phyloP scores from a whole-genome alignment of 1,140 invertebrate genomes.

The Zaprionus vittiger region DNA sequence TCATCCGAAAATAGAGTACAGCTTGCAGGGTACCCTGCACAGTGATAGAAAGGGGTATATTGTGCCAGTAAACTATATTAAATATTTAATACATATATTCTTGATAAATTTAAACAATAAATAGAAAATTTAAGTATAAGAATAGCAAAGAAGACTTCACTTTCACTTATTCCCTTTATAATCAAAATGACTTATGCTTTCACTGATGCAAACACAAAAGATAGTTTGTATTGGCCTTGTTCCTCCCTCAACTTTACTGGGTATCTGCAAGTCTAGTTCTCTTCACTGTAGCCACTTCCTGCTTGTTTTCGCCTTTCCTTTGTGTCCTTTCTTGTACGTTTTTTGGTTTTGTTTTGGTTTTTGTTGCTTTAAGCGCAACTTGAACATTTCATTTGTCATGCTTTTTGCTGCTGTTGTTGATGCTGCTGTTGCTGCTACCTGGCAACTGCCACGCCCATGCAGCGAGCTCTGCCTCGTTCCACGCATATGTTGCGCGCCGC shows the following conservation, averaged over 20 bases:
- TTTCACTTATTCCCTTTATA: too few species aligned
- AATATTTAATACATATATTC: not conserved
- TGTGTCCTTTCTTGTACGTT: constrained; percentile 14
- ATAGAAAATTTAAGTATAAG: not conserved
- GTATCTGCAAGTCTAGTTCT: not conserved
- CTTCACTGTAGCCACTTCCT: not conserved
- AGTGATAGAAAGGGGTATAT: not conserved
- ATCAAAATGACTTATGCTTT: too few species aligned
- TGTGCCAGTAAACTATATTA: not conserved
- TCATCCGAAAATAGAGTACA: constrained; percentile 57
- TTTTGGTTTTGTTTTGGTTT: constrained; percentile 42
- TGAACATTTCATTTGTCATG: constrained; percentile 82
- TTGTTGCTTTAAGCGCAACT: constrained; percentile 71
- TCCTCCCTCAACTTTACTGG: not conserved
- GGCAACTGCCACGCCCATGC: constrained; percentile 48
- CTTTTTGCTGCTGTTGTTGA: constrained; percentile 57
- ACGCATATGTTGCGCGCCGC: constrained; percentile 76
- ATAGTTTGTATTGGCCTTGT: not conserved
- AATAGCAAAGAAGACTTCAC: too few species aligned
- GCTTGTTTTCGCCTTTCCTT: constrained; percentile 3
- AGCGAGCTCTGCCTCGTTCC: constrained; percentile 6
- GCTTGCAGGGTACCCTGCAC: not conserved
- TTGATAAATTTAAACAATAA: not conserved
- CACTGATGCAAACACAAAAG: too few species aligned
- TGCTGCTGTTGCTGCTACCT: constrained; percentile 57